Conservation (phyloP, 2,888 invertebrate species). For the Quadroppia sp. region DNA sequence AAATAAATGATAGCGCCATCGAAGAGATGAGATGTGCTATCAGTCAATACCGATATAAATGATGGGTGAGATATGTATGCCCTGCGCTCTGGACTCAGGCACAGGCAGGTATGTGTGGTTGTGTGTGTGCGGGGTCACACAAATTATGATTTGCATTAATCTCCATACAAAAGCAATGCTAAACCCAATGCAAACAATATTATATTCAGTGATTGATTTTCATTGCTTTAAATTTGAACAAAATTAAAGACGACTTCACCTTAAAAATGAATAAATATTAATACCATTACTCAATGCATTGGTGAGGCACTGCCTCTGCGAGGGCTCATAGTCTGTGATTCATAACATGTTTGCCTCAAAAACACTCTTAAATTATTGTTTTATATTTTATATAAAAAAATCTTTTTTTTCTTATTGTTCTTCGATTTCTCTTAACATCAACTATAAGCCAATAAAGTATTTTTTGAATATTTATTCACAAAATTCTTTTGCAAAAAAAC, state of each 20-base stretch:
- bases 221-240: slow-evolving; percentile 25
- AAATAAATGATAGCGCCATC: slow-evolving; percentile 31
- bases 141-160: slow-evolving; percentile 34
- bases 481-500: not conserved
- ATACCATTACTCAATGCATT: not conserved
- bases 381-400: not conserved
- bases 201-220: slow-evolving; percentile 29
- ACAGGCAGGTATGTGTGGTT: not conserved
- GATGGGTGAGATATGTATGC: slow-evolving; percentile 29
- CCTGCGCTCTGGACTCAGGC: not conserved
- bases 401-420: not conserved
- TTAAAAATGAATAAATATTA: not conserved
- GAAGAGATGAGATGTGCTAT: slow-evolving; percentile 21
- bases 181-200: slow-evolving; percentile 26
- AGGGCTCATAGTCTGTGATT: not conserved
- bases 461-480: not conserved
- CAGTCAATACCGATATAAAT: slow-evolving; percentile 35
- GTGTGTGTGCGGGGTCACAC: slow-evolving; percentile 31
- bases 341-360: slow-evolving; percentile 10
- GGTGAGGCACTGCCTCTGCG: not conserved
- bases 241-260: slow-evolving; percentile 25
- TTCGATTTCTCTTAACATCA: not conserved
- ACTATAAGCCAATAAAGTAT: not conserved
- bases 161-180: slow-evolving; percentile 11
- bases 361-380: not conserved